Conservation (phyloP, 2,113 vertebrate genomes). For the Syngnathus floridae region DNA sequence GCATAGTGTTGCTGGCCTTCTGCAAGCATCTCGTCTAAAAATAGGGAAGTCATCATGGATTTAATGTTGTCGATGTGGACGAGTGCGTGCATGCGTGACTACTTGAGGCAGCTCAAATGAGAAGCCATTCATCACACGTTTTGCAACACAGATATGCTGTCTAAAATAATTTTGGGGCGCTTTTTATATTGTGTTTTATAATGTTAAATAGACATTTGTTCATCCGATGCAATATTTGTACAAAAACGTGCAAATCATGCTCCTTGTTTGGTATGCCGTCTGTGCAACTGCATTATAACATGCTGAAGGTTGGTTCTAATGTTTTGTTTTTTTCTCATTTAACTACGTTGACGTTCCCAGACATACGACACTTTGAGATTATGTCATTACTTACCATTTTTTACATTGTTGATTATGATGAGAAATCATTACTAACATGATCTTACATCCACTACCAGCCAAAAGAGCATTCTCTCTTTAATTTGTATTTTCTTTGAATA, state of each 20-base stretch:
- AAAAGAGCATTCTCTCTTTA: too few species aligned
- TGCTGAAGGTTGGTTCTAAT: neutral
- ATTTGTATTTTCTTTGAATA: too few species aligned
- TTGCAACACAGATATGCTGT: neutral
- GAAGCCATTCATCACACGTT: neutral
- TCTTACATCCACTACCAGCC: too few species aligned
- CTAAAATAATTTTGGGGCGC: neutral
- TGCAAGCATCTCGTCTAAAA: slow-evolving; percentile 56
- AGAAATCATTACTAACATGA: too few species aligned
- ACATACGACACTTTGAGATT: too few species aligned
- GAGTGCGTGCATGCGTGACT: slow-evolving; percentile 19
- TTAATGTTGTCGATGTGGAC: slow-evolving; percentile 32
- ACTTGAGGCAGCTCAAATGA: neutral
- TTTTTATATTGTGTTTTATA: neutral
- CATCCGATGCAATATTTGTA: neutral
- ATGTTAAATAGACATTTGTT: neutral
- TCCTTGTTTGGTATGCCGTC: too few species aligned
- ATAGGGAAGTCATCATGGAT: slow-evolving; percentile 41
- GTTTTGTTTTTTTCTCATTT: neutral
- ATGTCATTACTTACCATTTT: too few species aligned
- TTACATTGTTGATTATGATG: too few species aligned
- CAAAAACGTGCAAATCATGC: neutral
- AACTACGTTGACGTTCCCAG: too few species aligned
- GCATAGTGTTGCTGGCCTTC: slow-evolving; percentile 32
- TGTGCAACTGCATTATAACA: neutral